These are phyloP conservation scores for Ailuropoda melanoleuca DNA, from an alignment of 2,113 vertebrate genomes.

Conservation along the genomic window DNA sequence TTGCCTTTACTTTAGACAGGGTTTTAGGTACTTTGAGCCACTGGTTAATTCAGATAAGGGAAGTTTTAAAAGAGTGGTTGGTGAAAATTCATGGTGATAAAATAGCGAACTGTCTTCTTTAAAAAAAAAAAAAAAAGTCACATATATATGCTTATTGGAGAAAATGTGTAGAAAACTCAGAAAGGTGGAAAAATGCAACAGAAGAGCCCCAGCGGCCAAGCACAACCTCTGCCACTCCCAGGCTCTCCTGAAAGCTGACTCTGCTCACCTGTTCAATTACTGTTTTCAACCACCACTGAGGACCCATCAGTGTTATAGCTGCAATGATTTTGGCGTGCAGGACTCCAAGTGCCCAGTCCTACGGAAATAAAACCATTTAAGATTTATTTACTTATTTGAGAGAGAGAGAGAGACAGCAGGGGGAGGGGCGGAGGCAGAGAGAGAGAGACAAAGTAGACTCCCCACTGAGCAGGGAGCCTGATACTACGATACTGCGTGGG, in stretches of 20 bases:
- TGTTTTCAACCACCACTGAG: constrained; percentile 99
- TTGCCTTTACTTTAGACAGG: background rate
- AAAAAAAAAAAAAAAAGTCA: background rate
- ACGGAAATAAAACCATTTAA: constrained; percentile 31
- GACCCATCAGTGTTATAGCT: constrained; percentile 98
- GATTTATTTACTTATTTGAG: background rate
- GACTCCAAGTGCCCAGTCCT: constrained; percentile 99
- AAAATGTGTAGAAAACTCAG: background rate
- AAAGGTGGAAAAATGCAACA: background rate
- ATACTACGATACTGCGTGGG: background rate
- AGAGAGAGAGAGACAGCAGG: background rate
- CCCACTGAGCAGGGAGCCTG: background rate
- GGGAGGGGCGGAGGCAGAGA: background rate
- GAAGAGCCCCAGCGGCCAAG: background rate
- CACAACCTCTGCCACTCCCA: background rate
- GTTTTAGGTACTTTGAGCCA: background rate
- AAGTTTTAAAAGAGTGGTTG: background rate
- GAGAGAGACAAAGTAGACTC: background rate
- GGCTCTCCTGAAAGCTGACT: background rate
- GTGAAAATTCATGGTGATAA: background rate
- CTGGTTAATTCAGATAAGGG: background rate
- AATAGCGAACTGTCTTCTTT: background rate
- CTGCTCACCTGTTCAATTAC: constrained; percentile 96
- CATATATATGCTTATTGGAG: background rate
- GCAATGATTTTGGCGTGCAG: constrained; percentile 99